phyloP scores from a whole-genome alignment of 2,888 invertebrate species.

The Metacarcinus magister region DNA sequence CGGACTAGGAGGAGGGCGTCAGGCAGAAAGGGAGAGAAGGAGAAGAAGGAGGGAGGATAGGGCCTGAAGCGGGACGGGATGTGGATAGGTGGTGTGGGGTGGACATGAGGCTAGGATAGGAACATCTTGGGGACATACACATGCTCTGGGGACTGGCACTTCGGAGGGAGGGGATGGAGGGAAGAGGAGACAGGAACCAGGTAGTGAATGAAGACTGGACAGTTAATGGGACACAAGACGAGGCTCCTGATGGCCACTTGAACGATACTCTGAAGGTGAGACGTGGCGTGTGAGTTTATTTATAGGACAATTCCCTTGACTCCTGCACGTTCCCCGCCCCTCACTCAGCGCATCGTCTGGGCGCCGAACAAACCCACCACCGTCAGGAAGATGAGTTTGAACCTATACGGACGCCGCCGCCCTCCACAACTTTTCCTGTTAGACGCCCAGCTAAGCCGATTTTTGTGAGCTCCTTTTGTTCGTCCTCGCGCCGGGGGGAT shows the following conservation, averaged over 20 bases:
- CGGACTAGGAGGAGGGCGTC: not conserved
- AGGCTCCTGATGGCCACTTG: not conserved
- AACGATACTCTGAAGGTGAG: not conserved
- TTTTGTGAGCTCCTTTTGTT: constrained; percentile 62
- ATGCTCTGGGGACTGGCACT: not conserved
- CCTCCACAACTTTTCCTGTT: constrained; percentile 61
- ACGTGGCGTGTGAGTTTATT: not conserved
- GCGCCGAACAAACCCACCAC: not conserved
- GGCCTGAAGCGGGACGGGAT: not conserved
- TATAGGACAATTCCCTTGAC: not conserved
- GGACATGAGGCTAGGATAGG: not conserved
- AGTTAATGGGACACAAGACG: not conserved
- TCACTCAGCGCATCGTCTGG: not conserved
- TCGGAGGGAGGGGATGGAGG: not conserved
- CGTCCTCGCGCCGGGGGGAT: constrained; percentile 34
- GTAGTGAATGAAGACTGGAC: not conserved
- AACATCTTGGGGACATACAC: not conserved
- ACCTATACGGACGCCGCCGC: constrained; percentile 28
- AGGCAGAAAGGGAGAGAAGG: not conserved
- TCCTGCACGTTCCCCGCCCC: not conserved
- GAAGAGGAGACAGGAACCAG: not conserved
- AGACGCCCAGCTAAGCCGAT: constrained; percentile 67
- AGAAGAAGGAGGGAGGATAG: not conserved
- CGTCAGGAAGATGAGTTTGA: not conserved
- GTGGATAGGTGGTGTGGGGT: not conserved